These are phyloP conservation scores for Nemotelus pantherinus DNA, from an alignment of 2,888 invertebrate species.

Conservation along the genomic window DNA sequence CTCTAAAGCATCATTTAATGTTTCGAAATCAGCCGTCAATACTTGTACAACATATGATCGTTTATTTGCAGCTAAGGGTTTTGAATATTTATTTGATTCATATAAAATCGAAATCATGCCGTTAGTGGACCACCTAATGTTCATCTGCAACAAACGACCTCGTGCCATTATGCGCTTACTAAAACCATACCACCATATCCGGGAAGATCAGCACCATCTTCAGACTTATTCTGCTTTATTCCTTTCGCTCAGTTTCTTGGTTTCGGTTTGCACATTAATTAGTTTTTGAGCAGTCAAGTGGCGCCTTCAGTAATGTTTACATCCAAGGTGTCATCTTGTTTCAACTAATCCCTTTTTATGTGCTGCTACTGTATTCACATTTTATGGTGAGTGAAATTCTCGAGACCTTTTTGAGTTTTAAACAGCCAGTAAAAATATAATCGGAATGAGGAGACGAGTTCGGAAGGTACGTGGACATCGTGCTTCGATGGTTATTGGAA, in stretches of 20 bases:
- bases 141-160: neutral
- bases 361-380: constrained; percentile 7
- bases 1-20: no score
- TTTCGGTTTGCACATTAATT: constrained; percentile 21
- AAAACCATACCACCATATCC: constrained; percentile 17
- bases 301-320: constrained; percentile 33
- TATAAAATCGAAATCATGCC: no score
- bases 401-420: neutral
- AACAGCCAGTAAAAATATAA: neutral
- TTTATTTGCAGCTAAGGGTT: no score
- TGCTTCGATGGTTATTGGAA: no score
- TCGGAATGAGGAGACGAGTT: neutral
- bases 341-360: constrained; percentile 26
- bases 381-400: neutral
- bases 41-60: no score
- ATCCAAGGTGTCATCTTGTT: constrained; percentile 18
- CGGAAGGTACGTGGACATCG: neutral
- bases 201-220: constrained; percentile 24
- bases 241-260: neutral
- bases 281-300: constrained; percentile 31
- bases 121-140: no score
- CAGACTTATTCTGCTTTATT: neutral
- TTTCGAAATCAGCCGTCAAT: no score
- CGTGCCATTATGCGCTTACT: neutral
- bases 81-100: no score